Evolutionary conservation across 2,888 invertebrate species (phyloP).

Genomic region (Hypomecis punctinalis): DNA sequence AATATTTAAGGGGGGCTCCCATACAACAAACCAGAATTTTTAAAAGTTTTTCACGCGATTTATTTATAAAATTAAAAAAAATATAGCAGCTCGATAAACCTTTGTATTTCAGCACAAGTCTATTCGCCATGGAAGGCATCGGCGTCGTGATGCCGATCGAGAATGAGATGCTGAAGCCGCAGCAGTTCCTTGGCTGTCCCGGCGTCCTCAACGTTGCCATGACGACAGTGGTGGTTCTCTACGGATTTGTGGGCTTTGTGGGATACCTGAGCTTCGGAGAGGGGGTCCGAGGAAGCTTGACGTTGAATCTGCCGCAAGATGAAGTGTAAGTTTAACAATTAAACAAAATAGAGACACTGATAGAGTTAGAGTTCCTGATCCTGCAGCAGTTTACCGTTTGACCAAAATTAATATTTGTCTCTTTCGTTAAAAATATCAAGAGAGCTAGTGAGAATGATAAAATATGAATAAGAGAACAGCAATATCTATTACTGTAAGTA

Average conservation of each 20-base stretch:
- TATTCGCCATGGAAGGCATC: constrained; percentile 99
- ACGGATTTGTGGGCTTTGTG: constrained; percentile 93
- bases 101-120: constrained; percentile 88
- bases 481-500: too few relatives aligned
- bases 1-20: too few relatives aligned
- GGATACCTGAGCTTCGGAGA: constrained; percentile 95
- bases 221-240: constrained; percentile 91
- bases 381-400: too few relatives aligned
- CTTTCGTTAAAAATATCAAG: too few relatives aligned
- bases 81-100: too few relatives aligned
- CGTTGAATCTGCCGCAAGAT: constrained; percentile 90
- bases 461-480: too few relatives aligned
- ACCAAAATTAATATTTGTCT: too few relatives aligned
- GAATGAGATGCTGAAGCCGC: constrained; percentile 90
- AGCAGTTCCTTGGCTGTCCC: background rate
- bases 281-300: constrained; percentile 89
- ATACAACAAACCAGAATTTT: too few relatives aligned
- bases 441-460: too few relatives aligned
- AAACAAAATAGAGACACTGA: background rate
- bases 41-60: too few relatives aligned
- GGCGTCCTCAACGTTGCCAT: constrained; percentile 86
- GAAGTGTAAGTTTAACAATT: constrained; percentile 84
- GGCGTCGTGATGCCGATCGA: constrained; percentile 97
- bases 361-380: too few relatives aligned
- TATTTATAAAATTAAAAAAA: too few relatives aligned